Evolutionary conservation across 2,797 vertebrate genomes (phyloP).

Genomic region (Balearica regulorum): DNA sequence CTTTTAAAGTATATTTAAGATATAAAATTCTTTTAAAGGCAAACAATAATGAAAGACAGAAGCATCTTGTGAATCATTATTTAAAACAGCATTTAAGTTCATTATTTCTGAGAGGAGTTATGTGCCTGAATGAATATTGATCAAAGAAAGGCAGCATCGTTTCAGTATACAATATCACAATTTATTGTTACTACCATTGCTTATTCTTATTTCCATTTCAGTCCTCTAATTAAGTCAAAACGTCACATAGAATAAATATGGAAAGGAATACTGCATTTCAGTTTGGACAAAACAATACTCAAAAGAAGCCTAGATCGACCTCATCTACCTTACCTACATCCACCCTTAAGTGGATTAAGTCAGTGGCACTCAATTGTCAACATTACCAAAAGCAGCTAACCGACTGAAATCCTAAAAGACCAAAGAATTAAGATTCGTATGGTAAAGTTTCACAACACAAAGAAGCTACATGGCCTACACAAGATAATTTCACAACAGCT

Average conservation of each 20-base stretch:
- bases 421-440: not conserved
- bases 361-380: not conserved
- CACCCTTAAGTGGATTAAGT: too few species aligned
- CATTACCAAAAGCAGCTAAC: not conserved
- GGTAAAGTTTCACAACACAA: not conserved
- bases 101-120: not conserved
- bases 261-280: not conserved
- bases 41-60: not conserved
- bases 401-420: not conserved
- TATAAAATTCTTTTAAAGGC: not conserved
- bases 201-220: not conserved
- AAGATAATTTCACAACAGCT: not conserved
- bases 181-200: not conserved
- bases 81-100: not conserved
- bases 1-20: not conserved
- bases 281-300: not conserved
- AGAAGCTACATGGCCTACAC: not conserved
- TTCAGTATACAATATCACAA: not conserved
- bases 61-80: not conserved
- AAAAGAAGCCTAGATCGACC: not conserved
- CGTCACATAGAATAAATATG: not conserved
- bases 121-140: not conserved
- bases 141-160: not conserved
- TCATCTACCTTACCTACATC: not conserved
- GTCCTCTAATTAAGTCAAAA: not conserved